Conservation (phyloP, 2,888 invertebrate genomes). For the Imbricaverruca yamaguchii region DNA sequence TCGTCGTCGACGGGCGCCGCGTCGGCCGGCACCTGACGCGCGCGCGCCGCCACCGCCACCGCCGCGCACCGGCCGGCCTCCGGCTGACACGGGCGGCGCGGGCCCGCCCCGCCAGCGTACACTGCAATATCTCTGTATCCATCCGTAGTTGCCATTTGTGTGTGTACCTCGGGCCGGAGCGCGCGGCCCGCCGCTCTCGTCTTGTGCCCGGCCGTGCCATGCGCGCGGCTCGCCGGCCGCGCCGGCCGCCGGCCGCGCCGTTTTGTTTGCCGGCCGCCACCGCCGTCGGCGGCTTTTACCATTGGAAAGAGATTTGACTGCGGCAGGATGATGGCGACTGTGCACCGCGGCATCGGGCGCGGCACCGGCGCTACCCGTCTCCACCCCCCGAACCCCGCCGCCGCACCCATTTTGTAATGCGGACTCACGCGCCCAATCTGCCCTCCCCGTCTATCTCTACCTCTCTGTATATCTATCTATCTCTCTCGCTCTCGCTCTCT, state of each 20-base stretch:
- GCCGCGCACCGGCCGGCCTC: background rate
- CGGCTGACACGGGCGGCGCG: background rate
- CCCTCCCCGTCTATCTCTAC: background rate
- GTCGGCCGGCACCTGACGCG: constrained; percentile 11
- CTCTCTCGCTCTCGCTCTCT: background rate
- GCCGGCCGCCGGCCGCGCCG: background rate
- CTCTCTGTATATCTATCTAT: background rate
- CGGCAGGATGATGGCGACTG: background rate
- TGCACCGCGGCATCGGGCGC: background rate
- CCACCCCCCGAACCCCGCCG: too few species aligned
- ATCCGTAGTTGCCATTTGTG: constrained; percentile 20
- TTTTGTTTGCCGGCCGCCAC: too few species aligned
- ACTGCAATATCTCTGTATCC: constrained; percentile 20
- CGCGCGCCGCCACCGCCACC: background rate
- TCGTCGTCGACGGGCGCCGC: background rate
- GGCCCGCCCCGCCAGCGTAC: background rate
- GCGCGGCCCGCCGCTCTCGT: background rate
- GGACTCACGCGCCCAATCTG: background rate
- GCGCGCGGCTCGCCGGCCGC: background rate
- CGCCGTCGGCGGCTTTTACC: too few species aligned
- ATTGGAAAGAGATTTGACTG: too few species aligned
- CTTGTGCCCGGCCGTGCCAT: background rate
- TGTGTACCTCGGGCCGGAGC: background rate
- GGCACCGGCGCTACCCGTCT: too few species aligned
- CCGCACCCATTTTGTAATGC: background rate